phyloP scores from a whole-genome alignment of 2,797 vertebrate species.

The Notolepis coatsorum region DNA sequence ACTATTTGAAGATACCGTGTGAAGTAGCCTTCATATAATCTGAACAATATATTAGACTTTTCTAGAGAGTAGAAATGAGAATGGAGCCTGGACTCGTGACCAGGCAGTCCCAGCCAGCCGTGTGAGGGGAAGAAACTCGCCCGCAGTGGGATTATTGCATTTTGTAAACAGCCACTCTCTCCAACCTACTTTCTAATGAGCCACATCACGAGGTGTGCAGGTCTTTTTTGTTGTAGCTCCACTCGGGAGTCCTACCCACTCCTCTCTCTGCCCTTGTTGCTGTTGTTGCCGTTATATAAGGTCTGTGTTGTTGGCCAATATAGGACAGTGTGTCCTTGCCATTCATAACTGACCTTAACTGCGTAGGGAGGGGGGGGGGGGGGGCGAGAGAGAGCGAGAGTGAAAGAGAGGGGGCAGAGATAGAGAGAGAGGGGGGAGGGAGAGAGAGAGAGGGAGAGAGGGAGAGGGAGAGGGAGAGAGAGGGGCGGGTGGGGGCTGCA shows the following conservation, averaged over 20 bases:
- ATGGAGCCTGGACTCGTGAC: background rate
- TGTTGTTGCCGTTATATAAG: conserved; percentile 46
- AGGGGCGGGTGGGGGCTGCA: background rate
- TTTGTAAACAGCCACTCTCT: background rate
- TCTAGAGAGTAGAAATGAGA: too few relatives aligned
- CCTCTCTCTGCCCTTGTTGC: background rate
- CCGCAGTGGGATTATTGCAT: background rate
- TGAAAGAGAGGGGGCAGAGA: too few relatives aligned
- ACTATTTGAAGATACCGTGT: too few relatives aligned
- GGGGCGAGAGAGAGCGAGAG: too few relatives aligned
- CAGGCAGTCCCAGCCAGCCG: background rate
- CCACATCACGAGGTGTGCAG: too few relatives aligned
- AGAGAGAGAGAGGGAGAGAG: conserved; percentile 12
- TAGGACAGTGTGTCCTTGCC: conserved; percentile 34
- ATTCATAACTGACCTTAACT: conserved; percentile 29
- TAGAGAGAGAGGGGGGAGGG: conserved; percentile 5
- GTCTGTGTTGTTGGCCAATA: conserved; percentile 38
- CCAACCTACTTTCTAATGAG: background rate
- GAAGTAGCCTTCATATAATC: too few relatives aligned
- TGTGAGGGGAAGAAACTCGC: background rate
- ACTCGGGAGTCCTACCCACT: conserved; percentile 7
- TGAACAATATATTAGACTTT: too few relatives aligned
- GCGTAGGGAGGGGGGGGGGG: conserved; percentile 1
- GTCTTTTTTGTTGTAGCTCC: too few relatives aligned
- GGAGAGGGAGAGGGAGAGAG: conserved; percentile 4